Evolutionary conservation across 2,797 vertebrate species (phyloP).

Genomic region (Triplophysa yarkandensis): DNA sequence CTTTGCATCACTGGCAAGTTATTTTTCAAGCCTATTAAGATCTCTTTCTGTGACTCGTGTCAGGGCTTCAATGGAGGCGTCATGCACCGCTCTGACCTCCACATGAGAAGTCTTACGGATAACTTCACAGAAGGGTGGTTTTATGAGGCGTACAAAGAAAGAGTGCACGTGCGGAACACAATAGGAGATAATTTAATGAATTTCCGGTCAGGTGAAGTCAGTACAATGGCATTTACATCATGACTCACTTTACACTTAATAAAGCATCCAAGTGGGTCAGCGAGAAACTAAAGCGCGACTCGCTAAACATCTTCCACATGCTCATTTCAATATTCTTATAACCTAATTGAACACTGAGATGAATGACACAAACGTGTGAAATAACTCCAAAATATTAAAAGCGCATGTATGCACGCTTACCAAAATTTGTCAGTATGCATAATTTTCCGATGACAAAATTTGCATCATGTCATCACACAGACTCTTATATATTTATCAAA

Average conservation of each 20-base stretch:
- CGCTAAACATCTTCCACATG: background rate
- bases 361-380: too few relatives aligned
- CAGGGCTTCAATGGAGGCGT: background rate
- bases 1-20: background rate
- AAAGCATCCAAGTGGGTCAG: background rate
- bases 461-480: too few relatives aligned
- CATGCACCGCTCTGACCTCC: background rate
- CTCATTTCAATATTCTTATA: background rate
- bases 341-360: too few relatives aligned
- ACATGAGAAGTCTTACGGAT: background rate
- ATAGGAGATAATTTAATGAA: background rate
- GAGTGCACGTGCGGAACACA: background rate
- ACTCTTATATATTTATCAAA: too few relatives aligned
- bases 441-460: too few relatives aligned
- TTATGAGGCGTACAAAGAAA: background rate
- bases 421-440: too few relatives aligned
- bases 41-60: background rate
- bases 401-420: too few relatives aligned
- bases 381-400: too few relatives aligned
- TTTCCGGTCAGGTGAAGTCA: background rate
- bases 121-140: background rate
- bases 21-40: background rate
- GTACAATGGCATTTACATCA: background rate
- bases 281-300: background rate
- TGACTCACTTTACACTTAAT: constrained; percentile 6